Conservation (phyloP, 2,888 invertebrate species). For the Automeris io region DNA sequence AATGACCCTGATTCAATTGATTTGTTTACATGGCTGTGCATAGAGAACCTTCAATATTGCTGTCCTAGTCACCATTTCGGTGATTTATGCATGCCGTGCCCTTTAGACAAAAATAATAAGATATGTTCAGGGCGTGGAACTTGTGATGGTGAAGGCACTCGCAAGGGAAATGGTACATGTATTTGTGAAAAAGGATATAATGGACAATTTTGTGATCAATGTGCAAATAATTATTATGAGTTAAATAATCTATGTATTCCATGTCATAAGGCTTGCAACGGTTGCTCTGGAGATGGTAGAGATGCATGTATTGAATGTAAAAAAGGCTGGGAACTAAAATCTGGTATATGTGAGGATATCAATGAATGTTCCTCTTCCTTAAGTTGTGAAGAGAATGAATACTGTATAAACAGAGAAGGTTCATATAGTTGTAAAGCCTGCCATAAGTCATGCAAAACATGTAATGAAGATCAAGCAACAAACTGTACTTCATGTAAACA, state of each 20-base stretch:
- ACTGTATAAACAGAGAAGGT: conserved; percentile 92
- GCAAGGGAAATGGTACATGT: conserved; percentile 95
- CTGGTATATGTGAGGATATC: conserved; percentile 86
- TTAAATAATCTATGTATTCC: conserved; percentile 81
- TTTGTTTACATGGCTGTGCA: conserved; percentile 83
- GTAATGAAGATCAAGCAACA: conserved; percentile 89
- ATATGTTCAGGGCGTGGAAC: conserved; percentile 89
- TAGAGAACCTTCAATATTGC: conserved; percentile 85
- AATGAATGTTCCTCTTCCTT: conserved; percentile 84
- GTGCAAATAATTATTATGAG: conserved; percentile 82
- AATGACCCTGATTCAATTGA: conserved; percentile 62
- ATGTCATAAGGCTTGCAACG: conserved; percentile 88
- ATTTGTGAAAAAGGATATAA: conserved; percentile 88
- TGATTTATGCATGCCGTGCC: conserved; percentile 85
- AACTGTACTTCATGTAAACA: conserved; percentile 88
- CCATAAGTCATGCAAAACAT: conserved; percentile 88
- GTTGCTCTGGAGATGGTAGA: conserved; percentile 84
- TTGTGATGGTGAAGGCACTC: conserved; percentile 90
- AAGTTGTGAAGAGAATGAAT: conserved; percentile 80
- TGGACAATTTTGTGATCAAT: conserved; percentile 86
- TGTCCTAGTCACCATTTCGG: conserved; percentile 92
- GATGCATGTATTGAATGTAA: conserved; percentile 73
- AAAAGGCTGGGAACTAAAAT: conserved; percentile 84
- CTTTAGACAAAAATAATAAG: conserved; percentile 60
- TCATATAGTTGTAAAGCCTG: conserved; percentile 87